Conservation (phyloP, 2,113 vertebrate genomes). For the Perca schrenkii region DNA sequence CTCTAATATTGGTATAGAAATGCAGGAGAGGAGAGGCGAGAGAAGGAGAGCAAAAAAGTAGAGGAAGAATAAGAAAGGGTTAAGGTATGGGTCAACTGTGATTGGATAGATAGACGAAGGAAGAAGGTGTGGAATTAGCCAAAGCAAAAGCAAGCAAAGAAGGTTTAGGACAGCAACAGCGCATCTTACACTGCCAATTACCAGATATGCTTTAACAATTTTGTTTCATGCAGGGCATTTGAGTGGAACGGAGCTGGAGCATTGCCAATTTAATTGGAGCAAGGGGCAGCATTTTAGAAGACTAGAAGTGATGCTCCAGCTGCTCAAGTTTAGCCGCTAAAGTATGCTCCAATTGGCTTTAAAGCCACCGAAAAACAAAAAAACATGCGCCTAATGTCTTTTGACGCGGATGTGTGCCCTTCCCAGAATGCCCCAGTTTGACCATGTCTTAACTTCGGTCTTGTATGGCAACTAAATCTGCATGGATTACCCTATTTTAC, state of each 20-base stretch:
- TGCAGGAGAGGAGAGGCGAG: no score
- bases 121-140: slow-evolving; percentile 21
- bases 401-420: neutral
- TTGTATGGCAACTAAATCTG: neutral
- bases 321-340: slow-evolving; percentile 20
- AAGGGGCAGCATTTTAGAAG: slow-evolving; percentile 35
- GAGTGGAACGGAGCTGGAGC: slow-evolving; percentile 62
- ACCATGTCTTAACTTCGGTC: slow-evolving; percentile 1
- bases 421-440: slow-evolving; percentile 10
- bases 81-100: neutral
- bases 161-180: slow-evolving; percentile 30
- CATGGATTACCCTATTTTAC: neutral
- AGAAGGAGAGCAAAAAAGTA: no score
- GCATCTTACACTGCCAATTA: slow-evolving; percentile 54
- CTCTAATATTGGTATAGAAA: no score
- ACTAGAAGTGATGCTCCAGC: slow-evolving; percentile 48
- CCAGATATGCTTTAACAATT: slow-evolving; percentile 13
- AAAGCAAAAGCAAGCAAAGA: neutral
- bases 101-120: neutral
- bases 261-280: slow-evolving; percentile 61
- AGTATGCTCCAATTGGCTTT: slow-evolving; percentile 51
- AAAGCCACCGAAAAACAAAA: slow-evolving; percentile 13
- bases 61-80: neutral
- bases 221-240: slow-evolving; percentile 52
- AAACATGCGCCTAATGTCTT: slow-evolving; percentile 11